phyloP scores from a whole-genome alignment of 2,888 invertebrate species.

The Ceramica pisi region DNA sequence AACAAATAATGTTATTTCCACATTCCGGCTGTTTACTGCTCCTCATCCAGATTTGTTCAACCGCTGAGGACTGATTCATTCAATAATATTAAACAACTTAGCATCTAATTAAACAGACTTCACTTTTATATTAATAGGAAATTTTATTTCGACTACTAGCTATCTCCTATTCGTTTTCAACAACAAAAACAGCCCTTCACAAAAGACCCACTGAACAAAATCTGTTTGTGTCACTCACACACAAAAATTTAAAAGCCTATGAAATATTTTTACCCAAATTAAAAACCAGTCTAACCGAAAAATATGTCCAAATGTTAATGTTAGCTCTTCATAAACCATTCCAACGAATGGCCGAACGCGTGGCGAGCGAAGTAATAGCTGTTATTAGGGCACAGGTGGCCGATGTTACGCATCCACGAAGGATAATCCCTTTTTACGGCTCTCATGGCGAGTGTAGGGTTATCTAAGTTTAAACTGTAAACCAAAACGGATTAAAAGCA shows the following conservation, averaged over 20 bases:
- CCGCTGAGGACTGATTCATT: no score
- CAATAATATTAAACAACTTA: no score
- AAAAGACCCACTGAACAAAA: not conserved
- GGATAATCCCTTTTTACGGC: constrained; percentile 58
- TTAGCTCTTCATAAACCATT: constrained; percentile 37
- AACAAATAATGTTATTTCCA: no score
- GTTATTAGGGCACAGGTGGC: constrained; percentile 51
- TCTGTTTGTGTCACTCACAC: not conserved
- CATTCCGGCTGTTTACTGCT: no score
- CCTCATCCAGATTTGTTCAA: no score
- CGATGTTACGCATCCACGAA: constrained; percentile 22
- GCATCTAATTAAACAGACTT: no score
- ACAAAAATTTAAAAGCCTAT: not conserved
- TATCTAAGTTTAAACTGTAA: constrained; percentile 46
- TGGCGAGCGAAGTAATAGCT: constrained; percentile 41
- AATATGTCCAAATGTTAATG: constrained; percentile 17
- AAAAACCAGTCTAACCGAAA: constrained; percentile 12
- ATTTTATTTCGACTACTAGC: no score
- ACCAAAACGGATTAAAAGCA: constrained; percentile 24
- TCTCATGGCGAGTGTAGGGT: constrained; percentile 31
- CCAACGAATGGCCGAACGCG: constrained; percentile 19
- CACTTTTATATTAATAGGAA: no score
- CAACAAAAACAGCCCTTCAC: not conserved
- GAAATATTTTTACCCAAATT: constrained; percentile 1
- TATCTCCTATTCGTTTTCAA: not conserved